These are phyloP conservation scores for Amblyjoppa proteus DNA, from an alignment of 2,888 invertebrate species.

Conservation along the genomic window DNA sequence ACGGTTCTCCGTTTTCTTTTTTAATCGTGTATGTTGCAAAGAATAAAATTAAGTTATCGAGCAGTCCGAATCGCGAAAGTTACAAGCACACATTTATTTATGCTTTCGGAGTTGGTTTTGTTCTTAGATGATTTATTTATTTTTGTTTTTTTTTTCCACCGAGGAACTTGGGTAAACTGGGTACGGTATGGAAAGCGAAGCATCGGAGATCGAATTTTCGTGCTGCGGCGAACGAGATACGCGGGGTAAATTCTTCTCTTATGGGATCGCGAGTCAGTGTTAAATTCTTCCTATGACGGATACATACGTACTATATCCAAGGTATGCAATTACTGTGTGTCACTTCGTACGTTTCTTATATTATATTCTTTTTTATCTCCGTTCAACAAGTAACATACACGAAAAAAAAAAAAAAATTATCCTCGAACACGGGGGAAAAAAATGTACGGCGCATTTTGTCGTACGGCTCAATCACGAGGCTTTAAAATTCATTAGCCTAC, in stretches of 20 bases:
- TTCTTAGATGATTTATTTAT: neutral
- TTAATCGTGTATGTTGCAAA: no score
- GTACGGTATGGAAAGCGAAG: neutral
- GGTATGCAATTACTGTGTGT: constrained; percentile 6
- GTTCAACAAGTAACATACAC: neutral
- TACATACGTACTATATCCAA: neutral
- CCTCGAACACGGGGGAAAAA: neutral
- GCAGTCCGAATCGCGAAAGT: no score
- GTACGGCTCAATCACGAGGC: neutral
- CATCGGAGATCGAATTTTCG: neutral
- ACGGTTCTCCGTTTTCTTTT: no score
- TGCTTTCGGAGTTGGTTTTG: neutral
- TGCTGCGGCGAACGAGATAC: neutral
- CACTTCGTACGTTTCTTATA: neutral
- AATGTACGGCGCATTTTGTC: constrained; percentile 3
- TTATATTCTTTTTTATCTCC: neutral
- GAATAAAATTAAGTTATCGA: no score
- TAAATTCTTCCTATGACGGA: constrained; percentile 21
- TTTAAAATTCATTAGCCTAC: constrained; percentile 39
- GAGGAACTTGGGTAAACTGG: neutral
- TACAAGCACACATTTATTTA: no score
- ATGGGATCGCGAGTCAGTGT: neutral
- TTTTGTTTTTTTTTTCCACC: neutral
- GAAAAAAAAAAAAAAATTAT: neutral
- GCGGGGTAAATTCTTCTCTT: constrained; percentile 4